Conservation (phyloP, 1,140 invertebrate species). For the Liolophura sinensis region DNA sequence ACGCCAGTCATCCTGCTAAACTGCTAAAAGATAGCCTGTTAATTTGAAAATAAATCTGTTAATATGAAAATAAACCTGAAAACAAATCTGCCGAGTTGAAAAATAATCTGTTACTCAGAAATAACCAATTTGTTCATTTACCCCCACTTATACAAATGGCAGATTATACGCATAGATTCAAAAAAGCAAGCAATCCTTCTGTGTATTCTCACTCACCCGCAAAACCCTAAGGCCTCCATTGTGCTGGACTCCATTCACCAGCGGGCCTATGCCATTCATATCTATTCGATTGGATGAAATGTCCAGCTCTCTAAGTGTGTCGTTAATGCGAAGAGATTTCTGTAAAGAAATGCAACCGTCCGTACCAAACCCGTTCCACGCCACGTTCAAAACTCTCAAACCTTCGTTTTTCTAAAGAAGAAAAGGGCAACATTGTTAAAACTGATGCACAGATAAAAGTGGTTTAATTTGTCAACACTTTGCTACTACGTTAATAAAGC, state of each 20-base stretch:
- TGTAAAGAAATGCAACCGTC: slow-evolving; percentile 44
- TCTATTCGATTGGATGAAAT: slow-evolving; percentile 47
- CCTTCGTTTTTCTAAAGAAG: slow-evolving; percentile 30
- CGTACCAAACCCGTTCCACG: slow-evolving; percentile 49
- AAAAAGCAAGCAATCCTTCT: background rate
- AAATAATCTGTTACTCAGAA: background rate
- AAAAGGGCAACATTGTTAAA: background rate
- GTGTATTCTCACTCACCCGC: slow-evolving; percentile 24
- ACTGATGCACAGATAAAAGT: no score
- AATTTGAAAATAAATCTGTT: background rate
- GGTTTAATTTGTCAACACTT: no score
- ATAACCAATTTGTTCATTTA: background rate
- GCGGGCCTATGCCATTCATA: slow-evolving; percentile 29
- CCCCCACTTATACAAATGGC: background rate
- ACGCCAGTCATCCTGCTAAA: no score
- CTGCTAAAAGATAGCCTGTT: no score
- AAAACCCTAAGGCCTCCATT: slow-evolving; percentile 31
- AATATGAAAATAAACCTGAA: background rate
- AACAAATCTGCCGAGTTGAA: background rate
- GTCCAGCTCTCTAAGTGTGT: slow-evolving; percentile 32
- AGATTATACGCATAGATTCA: background rate
- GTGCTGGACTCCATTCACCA: slow-evolving; percentile 33
- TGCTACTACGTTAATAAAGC: no score
- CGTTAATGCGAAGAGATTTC: slow-evolving; percentile 34
- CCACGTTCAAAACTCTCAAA: slow-evolving; percentile 35